Conservation (phyloP, 2,797 vertebrate genomes). For the Diplodus sargus region DNA sequence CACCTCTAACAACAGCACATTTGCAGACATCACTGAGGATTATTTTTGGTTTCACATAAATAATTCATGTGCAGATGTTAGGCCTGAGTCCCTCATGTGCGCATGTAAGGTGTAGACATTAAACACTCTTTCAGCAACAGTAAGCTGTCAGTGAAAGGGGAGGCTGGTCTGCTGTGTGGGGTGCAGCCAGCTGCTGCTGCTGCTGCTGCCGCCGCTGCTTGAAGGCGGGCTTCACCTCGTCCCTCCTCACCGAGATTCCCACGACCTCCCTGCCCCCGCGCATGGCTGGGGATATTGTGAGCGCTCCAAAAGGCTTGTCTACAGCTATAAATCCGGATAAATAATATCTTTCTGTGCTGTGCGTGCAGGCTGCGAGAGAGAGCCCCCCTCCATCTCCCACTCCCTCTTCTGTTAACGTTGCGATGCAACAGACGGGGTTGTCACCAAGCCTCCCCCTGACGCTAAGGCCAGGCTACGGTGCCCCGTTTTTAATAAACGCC, state of each 20-base stretch:
- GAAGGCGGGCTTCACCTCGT: slow-evolving; percentile 82
- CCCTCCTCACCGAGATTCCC: slow-evolving; percentile 81
- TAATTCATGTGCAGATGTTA: slow-evolving; percentile 44
- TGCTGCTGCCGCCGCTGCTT: slow-evolving; percentile 59
- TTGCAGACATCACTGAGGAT: slow-evolving; percentile 7
- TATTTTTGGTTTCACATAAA: slow-evolving; percentile 42
- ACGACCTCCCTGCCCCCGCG: slow-evolving; percentile 81
- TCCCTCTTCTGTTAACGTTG: slow-evolving; percentile 30
- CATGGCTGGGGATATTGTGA: slow-evolving; percentile 71
- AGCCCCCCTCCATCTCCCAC: slow-evolving; percentile 27
- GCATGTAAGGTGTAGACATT: slow-evolving; percentile 18
- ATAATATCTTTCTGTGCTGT: slow-evolving; percentile 24
- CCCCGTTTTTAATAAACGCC: slow-evolving; percentile 30
- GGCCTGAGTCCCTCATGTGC: slow-evolving; percentile 19
- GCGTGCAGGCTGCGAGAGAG: neutral
- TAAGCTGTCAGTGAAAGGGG: slow-evolving; percentile 41
- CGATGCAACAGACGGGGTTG: slow-evolving; percentile 61
- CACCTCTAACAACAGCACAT: slow-evolving; percentile 17
- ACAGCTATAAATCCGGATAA: slow-evolving; percentile 47
- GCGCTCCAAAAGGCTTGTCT: slow-evolving; percentile 54
- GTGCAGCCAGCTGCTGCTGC: slow-evolving; percentile 68
- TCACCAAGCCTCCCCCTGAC: slow-evolving; percentile 53
- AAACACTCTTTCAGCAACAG: slow-evolving; percentile 8
- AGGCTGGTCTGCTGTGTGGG: slow-evolving; percentile 39
- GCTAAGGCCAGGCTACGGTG: slow-evolving; percentile 53